Conservation (phyloP, 2,113 vertebrate species). For the Bubo scandiacus region DNA sequence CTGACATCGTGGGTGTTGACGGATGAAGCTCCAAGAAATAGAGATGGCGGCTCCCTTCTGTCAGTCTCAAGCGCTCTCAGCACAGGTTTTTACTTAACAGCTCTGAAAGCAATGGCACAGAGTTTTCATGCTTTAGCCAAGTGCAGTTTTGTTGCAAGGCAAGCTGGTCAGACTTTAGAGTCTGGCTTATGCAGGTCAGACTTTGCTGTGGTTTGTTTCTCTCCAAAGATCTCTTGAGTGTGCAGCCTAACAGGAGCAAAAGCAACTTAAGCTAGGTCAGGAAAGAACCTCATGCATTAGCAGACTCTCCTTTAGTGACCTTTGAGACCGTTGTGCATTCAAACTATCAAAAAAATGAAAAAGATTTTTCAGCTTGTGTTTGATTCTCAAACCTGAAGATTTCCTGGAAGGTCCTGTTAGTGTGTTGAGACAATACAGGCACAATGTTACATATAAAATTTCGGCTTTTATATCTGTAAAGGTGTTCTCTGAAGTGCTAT, state of each 20-base stretch:
- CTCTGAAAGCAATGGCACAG: accelerated
- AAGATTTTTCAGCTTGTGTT: neutral
- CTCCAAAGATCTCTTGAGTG: too few species aligned
- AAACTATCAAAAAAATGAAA: neutral
- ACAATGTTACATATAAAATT: neutral
- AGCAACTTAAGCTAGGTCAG: too few species aligned
- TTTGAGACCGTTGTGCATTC: neutral
- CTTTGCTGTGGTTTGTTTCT: too few species aligned
- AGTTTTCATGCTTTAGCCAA: neutral
- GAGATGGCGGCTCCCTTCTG: neutral
- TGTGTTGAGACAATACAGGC: too few species aligned
- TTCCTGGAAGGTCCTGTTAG: too few species aligned
- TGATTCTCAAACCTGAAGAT: neutral
- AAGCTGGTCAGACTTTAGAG: neutral
- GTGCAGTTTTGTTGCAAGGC: neutral
- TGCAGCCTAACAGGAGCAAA: too few species aligned
- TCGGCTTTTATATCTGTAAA: neutral
- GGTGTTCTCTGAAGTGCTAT: neutral
- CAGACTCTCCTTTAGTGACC: too few species aligned
- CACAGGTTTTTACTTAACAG: neutral
- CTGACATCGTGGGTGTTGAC: neutral
- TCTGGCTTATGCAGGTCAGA: neutral
- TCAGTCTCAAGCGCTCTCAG: neutral
- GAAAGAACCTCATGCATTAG: too few species aligned
- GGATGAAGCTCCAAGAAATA: neutral